Conservation (phyloP, 2,888 invertebrate genomes). For the Leptopilina myrica region DNA sequence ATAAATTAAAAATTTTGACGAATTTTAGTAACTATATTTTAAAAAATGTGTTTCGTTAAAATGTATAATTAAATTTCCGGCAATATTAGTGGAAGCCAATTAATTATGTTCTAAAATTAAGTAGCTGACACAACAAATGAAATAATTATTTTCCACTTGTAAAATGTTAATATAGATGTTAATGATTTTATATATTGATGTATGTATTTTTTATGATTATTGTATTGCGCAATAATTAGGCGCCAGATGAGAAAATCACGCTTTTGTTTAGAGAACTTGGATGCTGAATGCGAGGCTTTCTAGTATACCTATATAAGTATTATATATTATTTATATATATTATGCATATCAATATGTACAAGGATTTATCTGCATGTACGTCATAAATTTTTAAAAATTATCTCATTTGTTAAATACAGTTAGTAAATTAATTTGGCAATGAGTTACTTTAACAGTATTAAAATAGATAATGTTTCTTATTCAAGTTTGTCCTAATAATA, state of each 20-base stretch:
- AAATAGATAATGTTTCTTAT: conserved; percentile 48
- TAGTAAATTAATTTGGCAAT: conserved; percentile 59
- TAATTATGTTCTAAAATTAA: conserved; percentile 25
- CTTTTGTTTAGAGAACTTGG: conserved; percentile 11
- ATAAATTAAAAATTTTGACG: not conserved
- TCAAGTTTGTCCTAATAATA: not conserved
- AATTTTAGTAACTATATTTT: not conserved
- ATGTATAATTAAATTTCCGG: not conserved
- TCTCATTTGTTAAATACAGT: not conserved
- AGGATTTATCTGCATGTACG: too few species aligned
- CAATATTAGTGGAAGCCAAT: conserved; percentile 4
- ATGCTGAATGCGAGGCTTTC: conserved; percentile 14
- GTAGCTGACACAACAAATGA: not conserved
- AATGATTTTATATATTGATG: not conserved
- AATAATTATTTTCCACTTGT: conserved; percentile 10
- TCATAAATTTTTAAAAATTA: not conserved
- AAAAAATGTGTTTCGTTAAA: not conserved
- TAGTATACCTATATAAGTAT: not conserved
- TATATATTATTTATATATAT: not conserved
- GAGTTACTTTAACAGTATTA: conserved; percentile 57
- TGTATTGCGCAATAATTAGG: conserved; percentile 11
- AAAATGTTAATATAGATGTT: not conserved
- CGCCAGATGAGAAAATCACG: conserved; percentile 32
- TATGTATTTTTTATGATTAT: not conserved
- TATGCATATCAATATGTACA: not conserved